Conservation (phyloP, 2,113 vertebrate species). For the zebrafish (Danio rerio) region GRCz12tu NC_133200.1:12042501-12043000, state of each 20-base stretch:
- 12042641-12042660: neutral
- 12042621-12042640: neutral
- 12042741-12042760: no score
- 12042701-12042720: no score
- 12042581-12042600: neutral
- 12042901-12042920: neutral
- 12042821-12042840: slow-evolving; percentile 52
- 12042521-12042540: neutral
- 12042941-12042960: neutral
- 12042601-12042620: neutral
- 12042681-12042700: no score
- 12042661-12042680: neutral
- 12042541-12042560: neutral
- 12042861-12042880: slow-evolving; percentile 38
- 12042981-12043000: neutral
- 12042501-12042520: neutral
- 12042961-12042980: neutral
- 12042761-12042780: no score
- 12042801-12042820: neutral
- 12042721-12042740: no score
- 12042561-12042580: neutral
- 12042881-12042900: slow-evolving; percentile 14
- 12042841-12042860: slow-evolving; percentile 42
- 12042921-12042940: neutral
- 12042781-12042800: no score